Conservation (phyloP, 2,797 vertebrate genomes). For the Furcifer pardalis region DNA sequence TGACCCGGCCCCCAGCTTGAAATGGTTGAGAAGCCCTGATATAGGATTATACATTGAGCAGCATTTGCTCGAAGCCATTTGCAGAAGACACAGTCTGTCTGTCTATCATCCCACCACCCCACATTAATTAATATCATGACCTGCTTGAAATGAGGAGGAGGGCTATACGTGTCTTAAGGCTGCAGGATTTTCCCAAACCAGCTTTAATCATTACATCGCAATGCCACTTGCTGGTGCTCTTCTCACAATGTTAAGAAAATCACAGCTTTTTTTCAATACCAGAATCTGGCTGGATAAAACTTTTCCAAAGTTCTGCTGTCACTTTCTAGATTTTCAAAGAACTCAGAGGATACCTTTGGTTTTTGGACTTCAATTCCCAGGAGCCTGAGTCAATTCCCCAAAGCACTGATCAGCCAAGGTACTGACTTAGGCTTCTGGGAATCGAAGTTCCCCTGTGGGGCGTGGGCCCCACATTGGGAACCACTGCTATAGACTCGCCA, state of each 20-base stretch:
- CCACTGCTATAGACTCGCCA: no score
- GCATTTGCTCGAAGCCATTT: background rate
- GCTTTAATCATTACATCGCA: background rate
- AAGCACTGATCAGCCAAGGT: no score
- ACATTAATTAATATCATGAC: background rate
- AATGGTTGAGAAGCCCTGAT: no score
- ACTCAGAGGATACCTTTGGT: background rate
- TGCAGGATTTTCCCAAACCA: background rate
- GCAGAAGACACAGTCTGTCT: background rate
- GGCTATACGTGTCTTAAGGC: background rate
- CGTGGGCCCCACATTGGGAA: no score
- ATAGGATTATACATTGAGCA: background rate
- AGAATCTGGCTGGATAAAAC: no score
- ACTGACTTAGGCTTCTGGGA: no score
- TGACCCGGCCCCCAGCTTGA: no score
- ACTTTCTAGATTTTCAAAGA: background rate
- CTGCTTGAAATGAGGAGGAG: background rate
- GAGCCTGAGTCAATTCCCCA: no score
- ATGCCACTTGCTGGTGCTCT: background rate
- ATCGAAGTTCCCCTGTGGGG: no score
- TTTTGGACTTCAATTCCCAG: no score
- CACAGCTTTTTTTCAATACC: no score
- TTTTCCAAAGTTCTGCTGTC: background rate
- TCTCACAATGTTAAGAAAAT: background rate
- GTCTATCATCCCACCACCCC: background rate